Evolutionary conservation across 2,797 vertebrate genomes (phyloP).

Genomic region (Coregonus suidteri): DNA sequence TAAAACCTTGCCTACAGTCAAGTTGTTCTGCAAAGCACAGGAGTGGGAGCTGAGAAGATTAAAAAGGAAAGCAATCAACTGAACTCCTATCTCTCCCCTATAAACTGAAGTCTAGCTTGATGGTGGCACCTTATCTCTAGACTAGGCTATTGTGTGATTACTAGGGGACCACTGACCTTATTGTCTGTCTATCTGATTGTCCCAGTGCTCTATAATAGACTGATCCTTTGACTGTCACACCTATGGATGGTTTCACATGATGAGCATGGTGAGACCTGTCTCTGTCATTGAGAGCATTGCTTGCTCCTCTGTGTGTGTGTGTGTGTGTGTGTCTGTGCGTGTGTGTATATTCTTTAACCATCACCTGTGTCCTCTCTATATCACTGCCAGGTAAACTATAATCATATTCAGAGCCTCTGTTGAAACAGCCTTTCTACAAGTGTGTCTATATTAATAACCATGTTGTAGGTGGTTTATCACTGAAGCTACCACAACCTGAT

Average conservation of each 20-base stretch:
- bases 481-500: slow-evolving; percentile 22
- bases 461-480: slow-evolving; percentile 18
- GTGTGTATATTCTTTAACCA: background rate
- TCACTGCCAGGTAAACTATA: too few relatives aligned
- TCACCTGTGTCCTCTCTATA: too few relatives aligned
- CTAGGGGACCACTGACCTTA: background rate
- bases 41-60: background rate
- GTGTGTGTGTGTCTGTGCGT: background rate
- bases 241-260: background rate
- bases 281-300: background rate
- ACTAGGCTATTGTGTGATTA: background rate
- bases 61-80: background rate
- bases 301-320: background rate
- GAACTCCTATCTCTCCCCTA: background rate
- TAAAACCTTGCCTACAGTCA: background rate
- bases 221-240: background rate
- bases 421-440: background rate
- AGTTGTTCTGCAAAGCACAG: background rate
- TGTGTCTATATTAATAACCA: background rate
- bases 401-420: too few relatives aligned
- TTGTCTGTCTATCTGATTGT: background rate
- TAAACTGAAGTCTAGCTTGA: background rate
- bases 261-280: background rate
- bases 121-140: background rate
- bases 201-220: background rate